Evolutionary conservation across 2,113 vertebrate genomes (phyloP).

Genomic region (Otocyon megalotis): DNA sequence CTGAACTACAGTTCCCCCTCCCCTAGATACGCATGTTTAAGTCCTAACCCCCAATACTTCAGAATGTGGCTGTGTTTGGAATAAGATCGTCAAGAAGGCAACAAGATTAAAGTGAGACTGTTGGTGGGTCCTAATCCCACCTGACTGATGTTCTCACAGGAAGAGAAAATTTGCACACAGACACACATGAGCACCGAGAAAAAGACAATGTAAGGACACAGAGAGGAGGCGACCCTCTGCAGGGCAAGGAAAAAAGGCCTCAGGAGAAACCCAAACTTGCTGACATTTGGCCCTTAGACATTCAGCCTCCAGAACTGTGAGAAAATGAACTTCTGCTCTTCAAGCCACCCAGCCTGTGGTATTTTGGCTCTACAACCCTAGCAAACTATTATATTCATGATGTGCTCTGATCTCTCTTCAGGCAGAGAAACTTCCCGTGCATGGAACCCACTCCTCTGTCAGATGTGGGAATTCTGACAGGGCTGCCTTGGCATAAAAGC

Average conservation of each 20-base stretch:
- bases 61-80: background rate
- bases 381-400: background rate
- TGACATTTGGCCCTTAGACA: accelerated
- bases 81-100: background rate
- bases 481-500: background rate
- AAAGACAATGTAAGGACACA: no score
- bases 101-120: background rate
- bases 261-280: background rate
- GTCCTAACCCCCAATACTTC: background rate
- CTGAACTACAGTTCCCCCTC: background rate
- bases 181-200: background rate
- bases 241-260: background rate
- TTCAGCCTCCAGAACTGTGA: background rate
- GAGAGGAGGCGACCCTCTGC: background rate
- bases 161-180: background rate
- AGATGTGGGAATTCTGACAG: background rate
- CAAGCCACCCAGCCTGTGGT: no score
- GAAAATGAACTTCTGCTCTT: background rate
- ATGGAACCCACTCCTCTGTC: background rate
- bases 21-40: background rate
- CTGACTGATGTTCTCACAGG: background rate
- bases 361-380: accelerated
- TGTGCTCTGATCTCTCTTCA: background rate
- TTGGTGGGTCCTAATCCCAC: background rate
- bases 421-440: background rate